Conservation (phyloP, 2,113 vertebrate species). For the Laticauda colubrina region DNA sequence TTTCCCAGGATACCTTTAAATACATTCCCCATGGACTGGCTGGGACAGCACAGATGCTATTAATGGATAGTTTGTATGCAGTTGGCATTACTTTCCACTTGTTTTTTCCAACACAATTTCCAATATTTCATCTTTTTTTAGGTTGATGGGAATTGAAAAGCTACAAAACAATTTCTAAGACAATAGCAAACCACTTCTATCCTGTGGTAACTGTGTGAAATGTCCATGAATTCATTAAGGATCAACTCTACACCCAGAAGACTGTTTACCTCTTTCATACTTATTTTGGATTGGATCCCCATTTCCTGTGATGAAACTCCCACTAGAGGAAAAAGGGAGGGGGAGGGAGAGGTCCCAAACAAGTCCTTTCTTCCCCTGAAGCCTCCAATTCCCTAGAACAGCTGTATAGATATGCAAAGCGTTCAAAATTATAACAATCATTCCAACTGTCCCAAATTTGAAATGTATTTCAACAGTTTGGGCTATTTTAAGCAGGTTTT, state of each 20-base stretch:
- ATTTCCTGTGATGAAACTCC: not conserved
- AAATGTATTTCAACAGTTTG: not conserved
- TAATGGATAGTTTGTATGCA: not conserved
- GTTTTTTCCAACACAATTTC: not conserved
- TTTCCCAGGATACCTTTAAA: no score
- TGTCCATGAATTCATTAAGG: not conserved
- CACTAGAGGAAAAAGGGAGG: not conserved
- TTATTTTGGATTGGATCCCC: not conserved
- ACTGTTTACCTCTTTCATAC: not conserved
- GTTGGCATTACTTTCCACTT: not conserved
- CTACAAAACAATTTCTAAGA: not conserved
- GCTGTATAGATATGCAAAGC: not conserved
- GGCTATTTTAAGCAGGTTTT: not conserved
- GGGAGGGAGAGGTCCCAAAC: not conserved
- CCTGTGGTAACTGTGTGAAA: not conserved
- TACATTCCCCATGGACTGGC: no score
- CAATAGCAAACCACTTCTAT: not conserved
- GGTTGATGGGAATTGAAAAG: not conserved
- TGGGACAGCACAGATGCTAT: not conserved
- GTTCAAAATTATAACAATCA: not conserved
- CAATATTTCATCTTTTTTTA: not conserved
- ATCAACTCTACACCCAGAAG: not conserved
- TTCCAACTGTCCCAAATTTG: not conserved
- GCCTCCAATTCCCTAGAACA: not conserved
- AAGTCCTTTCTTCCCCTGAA: not conserved